Percentiles rank a stretch among this genome's conserved stretches.
Evolutionary conservation across 2,113 vertebrate genomes (phyloP).

Genomic region (Myocastor coypus): DNA sequence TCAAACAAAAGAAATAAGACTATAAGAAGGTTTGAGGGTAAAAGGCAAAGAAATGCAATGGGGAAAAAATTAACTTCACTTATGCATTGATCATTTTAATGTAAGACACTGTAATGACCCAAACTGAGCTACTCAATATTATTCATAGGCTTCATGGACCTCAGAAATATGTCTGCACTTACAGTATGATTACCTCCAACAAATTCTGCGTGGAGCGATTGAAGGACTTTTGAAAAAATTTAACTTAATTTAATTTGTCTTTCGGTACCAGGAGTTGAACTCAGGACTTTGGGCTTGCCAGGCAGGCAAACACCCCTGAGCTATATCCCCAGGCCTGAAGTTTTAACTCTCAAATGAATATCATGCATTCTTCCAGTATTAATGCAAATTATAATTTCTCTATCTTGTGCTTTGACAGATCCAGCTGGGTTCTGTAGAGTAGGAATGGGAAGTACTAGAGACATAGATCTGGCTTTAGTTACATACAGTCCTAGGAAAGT

Average conservation of each 20-base stretch:
- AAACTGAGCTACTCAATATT: not conserved
- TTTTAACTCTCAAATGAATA: not conserved
- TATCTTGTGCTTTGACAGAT: conserved; percentile 18
- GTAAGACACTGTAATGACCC: not conserved
- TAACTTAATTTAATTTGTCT: no score
- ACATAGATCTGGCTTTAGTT: conserved; percentile 4
- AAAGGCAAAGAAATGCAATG: conserved; percentile 37
- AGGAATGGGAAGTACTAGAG: not conserved
- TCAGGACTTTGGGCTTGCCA: no score
- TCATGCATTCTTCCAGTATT: not conserved
- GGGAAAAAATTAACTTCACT: not conserved
- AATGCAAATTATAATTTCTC: not conserved
- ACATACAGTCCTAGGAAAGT: conserved; percentile 13
- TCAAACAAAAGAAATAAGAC: conserved; percentile 64
- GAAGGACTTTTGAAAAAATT: no score
- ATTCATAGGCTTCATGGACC: not conserved
- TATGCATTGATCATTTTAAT: conserved; percentile 23
- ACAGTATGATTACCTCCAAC: not conserved
- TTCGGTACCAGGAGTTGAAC: no score
- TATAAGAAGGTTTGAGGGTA: not conserved
- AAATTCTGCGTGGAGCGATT: not conserved
- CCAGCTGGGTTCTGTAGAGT: not conserved
- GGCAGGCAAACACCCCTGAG: no score
- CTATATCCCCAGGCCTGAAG: no score
- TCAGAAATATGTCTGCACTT: conserved; percentile 33